A percentile compares a stretch with the other conserved stretches of the same genome.
These are phyloP conservation scores for Poeciliopsis gracilis DNA, from an alignment of 2,797 vertebrate species.

Conservation along the genomic window DNA sequence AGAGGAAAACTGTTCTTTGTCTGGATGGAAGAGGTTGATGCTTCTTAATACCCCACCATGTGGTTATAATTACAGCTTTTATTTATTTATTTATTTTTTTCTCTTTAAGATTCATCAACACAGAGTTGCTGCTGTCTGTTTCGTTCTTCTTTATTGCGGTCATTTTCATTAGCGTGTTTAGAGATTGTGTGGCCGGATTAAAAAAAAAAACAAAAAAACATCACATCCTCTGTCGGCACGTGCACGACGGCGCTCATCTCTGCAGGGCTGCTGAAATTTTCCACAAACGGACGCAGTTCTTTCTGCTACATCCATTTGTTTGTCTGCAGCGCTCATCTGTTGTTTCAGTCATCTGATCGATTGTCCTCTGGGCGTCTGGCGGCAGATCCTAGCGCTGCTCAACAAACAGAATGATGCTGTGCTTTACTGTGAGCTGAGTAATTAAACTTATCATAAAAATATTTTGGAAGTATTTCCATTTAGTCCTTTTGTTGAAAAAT, in stretches of 20 bases:
- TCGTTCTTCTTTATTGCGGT: constrained; percentile 27
- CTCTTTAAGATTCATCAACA: constrained; percentile 32
- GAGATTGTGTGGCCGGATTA: constrained; percentile 32
- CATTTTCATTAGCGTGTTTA: constrained; percentile 30
- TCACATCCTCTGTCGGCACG: neutral
- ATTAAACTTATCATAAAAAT: constrained; percentile 10
- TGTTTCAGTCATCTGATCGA: constrained; percentile 64
- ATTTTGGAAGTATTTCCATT: constrained; percentile 3
- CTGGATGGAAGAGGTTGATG: constrained; percentile 37
- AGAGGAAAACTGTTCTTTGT: constrained; percentile 49
- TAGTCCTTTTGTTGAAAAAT: neutral
- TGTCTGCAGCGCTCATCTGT: constrained; percentile 59
- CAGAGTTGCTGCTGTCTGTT: constrained; percentile 20
- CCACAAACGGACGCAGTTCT: constrained; percentile 54
- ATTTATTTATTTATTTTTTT: neutral
- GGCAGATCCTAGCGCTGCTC: constrained; percentile 32
- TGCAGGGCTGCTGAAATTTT: constrained; percentile 50
- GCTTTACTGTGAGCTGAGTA: constrained; percentile 17
- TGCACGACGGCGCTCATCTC: constrained; percentile 34
- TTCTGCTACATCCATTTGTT: constrained; percentile 58
- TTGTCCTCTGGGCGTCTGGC: constrained; percentile 49
- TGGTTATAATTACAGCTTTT: constrained; percentile 52
- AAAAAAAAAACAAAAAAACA: constrained; percentile 37
- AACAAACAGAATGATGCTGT: constrained; percentile 11
- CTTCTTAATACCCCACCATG: constrained; percentile 45